Conservation (phyloP, 2,888 invertebrate genomes). For the Mythimna pallens region DNA sequence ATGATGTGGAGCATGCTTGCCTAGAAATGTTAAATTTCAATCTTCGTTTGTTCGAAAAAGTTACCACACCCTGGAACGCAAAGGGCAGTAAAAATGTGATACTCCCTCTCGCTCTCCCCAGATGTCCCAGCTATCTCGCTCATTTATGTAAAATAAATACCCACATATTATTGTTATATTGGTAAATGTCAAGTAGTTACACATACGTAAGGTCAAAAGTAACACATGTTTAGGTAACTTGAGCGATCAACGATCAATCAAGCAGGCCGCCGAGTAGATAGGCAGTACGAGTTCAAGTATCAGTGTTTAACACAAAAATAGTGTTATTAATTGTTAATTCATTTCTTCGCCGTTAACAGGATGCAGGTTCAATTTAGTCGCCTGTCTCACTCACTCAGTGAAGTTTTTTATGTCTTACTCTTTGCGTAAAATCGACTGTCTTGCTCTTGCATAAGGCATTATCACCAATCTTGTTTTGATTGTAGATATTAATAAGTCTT, state of each 20-base stretch:
- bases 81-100: too few species aligned
- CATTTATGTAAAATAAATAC: slow-evolving; percentile 12
- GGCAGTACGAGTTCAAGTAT: slow-evolving; percentile 19
- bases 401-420: too few species aligned
- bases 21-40: neutral
- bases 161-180: slow-evolving; percentile 2
- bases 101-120: too few species aligned
- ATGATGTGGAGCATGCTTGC: neutral
- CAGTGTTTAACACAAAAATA: neutral
- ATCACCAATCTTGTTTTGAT: too few species aligned
- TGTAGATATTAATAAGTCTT: too few species aligned
- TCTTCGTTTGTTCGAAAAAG: neutral
- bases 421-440: too few species aligned
- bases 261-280: slow-evolving; percentile 15
- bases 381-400: too few species aligned
- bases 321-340: neutral
- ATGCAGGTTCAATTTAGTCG: too few species aligned
- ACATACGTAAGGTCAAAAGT: slow-evolving; percentile 41
- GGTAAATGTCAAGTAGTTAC: slow-evolving; percentile 37
- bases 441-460: too few species aligned
- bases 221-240: slow-evolving; percentile 22
- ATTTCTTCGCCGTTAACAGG: too few species aligned
- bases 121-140: neutral
- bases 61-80: too few species aligned
- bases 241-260: slow-evolving; percentile 25